Evolutionary conservation across 2,888 invertebrate genomes (phyloP).

Genomic region (Brenthis hecate): DNA sequence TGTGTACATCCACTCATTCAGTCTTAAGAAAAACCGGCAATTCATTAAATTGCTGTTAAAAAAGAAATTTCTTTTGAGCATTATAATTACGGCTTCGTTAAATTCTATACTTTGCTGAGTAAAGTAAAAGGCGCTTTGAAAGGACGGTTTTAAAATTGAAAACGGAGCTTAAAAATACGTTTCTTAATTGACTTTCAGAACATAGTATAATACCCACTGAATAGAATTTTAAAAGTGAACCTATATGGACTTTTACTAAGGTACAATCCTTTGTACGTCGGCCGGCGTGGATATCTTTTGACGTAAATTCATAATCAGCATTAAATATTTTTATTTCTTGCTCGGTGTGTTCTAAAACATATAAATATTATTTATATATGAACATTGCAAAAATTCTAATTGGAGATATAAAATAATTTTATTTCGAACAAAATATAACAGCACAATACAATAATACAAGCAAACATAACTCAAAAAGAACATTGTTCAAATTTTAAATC

Average conservation of each 20-base stretch:
- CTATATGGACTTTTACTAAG: constrained; percentile 39
- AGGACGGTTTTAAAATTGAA: constrained; percentile 63
- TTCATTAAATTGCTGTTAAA: constrained; percentile 58
- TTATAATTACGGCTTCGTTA: constrained; percentile 74
- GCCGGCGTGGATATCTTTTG: constrained; percentile 16
- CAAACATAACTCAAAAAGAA: constrained; percentile 11
- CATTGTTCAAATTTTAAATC: constrained; percentile 33
- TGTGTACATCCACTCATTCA: constrained; percentile 54
- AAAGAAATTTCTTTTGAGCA: constrained; percentile 64
- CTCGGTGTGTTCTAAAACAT: not conserved
- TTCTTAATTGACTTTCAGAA: constrained; percentile 55
- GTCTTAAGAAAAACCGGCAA: constrained; percentile 61
- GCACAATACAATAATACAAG: not conserved
- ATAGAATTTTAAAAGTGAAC: constrained; percentile 42
- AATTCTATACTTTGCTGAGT: constrained; percentile 66
- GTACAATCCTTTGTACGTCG: constrained; percentile 25
- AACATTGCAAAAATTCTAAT: not conserved
- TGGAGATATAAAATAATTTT: not conserved
- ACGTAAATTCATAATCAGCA: constrained; percentile 8
- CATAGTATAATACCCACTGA: constrained; percentile 48
- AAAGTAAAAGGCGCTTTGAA: constrained; percentile 65
- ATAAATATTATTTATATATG: not conserved
- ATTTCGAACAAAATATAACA: not conserved
- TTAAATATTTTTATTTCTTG: constrained; percentile 18
- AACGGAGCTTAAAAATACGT: constrained; percentile 56